These are phyloP conservation scores for Rutilus rutilus DNA, from an alignment of 2,113 vertebrate genomes.

Conservation along the genomic window DNA sequence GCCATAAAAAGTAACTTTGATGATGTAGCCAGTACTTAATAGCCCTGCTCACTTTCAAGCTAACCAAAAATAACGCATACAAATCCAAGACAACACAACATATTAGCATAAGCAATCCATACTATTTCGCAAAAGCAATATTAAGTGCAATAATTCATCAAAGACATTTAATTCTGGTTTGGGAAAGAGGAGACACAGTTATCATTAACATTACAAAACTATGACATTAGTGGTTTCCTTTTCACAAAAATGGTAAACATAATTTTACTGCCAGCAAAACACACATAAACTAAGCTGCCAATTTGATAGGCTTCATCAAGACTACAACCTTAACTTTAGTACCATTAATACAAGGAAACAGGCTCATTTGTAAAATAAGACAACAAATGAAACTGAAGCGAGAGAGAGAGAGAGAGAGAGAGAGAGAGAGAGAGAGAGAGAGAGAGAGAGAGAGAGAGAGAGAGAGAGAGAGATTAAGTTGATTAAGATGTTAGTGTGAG, in stretches of 20 bases:
- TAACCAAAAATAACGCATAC: not conserved
- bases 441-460: not conserved
- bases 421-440: not conserved
- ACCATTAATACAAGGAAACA: conserved; percentile 57
- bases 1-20: conserved; percentile 27
- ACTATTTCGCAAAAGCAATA: conserved; percentile 70
- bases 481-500: not conserved
- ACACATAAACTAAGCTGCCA: conserved; percentile 78
- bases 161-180: conserved; percentile 59
- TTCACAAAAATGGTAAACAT: conserved; percentile 79
- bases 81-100: conserved; percentile 48
- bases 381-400: conserved; percentile 14
- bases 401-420: too few relatives aligned
- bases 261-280: conserved; percentile 78
- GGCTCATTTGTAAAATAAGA: conserved; percentile 36
- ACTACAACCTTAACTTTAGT: conserved; percentile 31
- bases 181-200: conserved; percentile 40
- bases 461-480: too few relatives aligned
- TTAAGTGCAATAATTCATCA: conserved; percentile 69
- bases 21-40: conserved; percentile 60
- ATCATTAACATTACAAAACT: conserved; percentile 63
- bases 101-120: conserved; percentile 54
- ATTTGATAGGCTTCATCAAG: conserved; percentile 67
- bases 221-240: conserved; percentile 61
- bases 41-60: conserved; percentile 62